These are phyloP conservation scores for Stylophora pistillata DNA, from an alignment of 64 coral and sea anemone genomes.

Conservation along the genomic window DNA sequence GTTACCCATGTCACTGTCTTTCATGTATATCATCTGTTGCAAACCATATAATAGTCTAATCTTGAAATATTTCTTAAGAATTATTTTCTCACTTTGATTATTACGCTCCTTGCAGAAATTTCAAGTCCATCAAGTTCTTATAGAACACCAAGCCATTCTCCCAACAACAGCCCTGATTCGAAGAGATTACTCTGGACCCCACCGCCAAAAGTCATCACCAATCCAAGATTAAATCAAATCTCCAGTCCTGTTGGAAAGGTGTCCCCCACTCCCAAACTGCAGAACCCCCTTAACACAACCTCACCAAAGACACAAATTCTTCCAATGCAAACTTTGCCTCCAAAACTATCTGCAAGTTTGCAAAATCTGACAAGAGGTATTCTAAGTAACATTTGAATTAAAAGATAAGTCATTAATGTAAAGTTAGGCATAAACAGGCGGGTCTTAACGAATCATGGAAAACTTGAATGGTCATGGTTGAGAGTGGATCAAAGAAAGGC, in stretches of 20 bases:
- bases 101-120: neutral
- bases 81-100: neutral
- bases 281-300: neutral
- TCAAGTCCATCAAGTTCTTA: neutral
- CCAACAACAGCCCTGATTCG: neutral
- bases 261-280: conserved; percentile 16
- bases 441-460: no score
- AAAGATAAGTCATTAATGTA: neutral
- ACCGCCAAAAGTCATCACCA: conserved; percentile 44
- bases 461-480: no score
- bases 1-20: neutral
- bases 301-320: conserved; percentile 1
- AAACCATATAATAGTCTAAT: no score
- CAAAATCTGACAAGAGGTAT: conserved; percentile 25
- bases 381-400: neutral
- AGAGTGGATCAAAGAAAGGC: no score
- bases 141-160: conserved; percentile 40
- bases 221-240: conserved; percentile 52
- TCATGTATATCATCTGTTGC: no score
- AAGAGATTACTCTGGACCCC: neutral
- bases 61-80: neutral
- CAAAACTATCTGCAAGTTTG: neutral
- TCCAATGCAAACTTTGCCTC: neutral
- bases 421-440: no score
- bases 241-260: conserved; percentile 41